Percentiles rank a stretch among this genome's conserved stretches.
Evolutionary conservation across 23 tunicate species (phyloP).

Genomic region (Pegea sp.): DNA sequence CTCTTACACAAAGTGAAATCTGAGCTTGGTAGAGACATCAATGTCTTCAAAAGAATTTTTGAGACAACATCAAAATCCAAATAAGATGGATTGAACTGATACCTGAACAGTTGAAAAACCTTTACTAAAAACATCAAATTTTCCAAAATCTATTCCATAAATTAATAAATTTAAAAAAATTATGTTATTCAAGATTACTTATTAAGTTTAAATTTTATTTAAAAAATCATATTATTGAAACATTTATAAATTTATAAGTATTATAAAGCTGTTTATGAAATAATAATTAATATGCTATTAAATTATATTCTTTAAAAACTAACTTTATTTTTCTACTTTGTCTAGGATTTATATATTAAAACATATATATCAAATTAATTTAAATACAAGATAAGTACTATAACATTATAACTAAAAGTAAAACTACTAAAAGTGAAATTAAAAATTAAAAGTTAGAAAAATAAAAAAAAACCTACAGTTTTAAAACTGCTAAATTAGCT

Average conservation of each 20-base stretch:
- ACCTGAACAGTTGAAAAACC: slow-evolving; percentile 6
- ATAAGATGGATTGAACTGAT: slow-evolving; percentile 64
- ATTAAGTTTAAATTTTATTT: no score
- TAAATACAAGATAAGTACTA: background rate
- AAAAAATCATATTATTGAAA: no score
- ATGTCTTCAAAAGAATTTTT: slow-evolving; percentile 46
- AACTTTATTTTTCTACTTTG: no score
- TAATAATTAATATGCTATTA: no score
- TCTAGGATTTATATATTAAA: no score
- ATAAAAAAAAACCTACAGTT: slow-evolving; percentile 20
- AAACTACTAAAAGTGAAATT: no score
- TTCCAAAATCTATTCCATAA: background rate
- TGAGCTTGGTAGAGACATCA: slow-evolving; percentile 40
- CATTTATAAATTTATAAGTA: no score
- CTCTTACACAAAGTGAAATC: slow-evolving; percentile 73
- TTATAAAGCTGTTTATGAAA: no score
- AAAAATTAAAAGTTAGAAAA: background rate
- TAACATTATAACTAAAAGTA: background rate
- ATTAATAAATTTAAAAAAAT: no score
- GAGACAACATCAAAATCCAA: slow-evolving; percentile 18
- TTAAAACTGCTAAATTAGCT: slow-evolving; percentile 66
- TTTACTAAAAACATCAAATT: background rate
- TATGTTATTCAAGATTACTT: no score
- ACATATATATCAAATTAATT: no score
- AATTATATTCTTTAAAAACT: no score